phyloP scores from a whole-genome alignment of 2,888 invertebrate species.

The Cephus pulcher region DNA sequence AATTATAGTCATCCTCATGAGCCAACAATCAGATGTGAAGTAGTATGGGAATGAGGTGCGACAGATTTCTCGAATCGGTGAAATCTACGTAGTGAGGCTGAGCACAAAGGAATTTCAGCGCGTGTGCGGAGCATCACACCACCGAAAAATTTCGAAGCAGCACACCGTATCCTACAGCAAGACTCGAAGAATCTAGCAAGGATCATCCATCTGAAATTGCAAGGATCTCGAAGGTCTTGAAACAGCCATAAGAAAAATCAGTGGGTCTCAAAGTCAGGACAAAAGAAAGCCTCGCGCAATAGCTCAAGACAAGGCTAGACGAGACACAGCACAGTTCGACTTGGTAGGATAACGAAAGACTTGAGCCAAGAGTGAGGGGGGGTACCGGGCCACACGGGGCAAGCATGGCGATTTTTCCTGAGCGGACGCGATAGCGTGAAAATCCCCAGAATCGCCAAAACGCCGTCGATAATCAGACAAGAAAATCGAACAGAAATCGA shows the following conservation, averaged over 20 bases:
- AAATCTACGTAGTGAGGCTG: neutral
- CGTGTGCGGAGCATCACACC: neutral
- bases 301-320: neutral
- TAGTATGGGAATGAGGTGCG: neutral
- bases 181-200: neutral
- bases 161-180: neutral
- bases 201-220: neutral
- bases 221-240: neutral
- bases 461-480: neutral
- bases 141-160: neutral
- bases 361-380: constrained; percentile 36
- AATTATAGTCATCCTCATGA: neutral
- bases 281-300: neutral
- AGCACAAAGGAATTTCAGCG: neutral
- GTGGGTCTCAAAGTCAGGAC: neutral
- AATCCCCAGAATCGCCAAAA: neutral
- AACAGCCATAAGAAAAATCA: neutral
- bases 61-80: neutral
- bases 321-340: neutral
- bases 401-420: constrained; percentile 53
- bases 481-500: neutral
- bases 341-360: neutral
- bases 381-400: constrained; percentile 36
- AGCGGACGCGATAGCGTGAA: constrained; percentile 27
- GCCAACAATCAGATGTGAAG: neutral